Evolutionary conservation across 2,113 vertebrate genomes (phyloP), one percentile per base, ranked within the genome.

Genomic region (Hemibagrus wyckioides): DNA sequence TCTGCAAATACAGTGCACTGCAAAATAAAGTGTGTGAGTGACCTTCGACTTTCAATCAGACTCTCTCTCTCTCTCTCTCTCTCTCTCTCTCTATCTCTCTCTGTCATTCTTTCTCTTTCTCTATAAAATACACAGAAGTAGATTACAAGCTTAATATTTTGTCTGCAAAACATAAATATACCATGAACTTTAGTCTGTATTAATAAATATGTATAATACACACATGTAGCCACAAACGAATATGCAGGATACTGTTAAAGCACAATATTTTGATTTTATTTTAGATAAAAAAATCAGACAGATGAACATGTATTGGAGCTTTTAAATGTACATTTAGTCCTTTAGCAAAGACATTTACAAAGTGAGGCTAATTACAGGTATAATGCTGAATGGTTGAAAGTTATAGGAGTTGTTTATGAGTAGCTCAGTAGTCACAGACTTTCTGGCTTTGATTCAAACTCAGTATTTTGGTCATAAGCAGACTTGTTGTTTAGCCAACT

Each of bases 1-100:
- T 94, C 92, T 61, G 36, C 10, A 28, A 65, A 73, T 48, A 82
- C 61, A 69, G 39, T 56, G 84, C 23, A 48, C 83, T 39, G 21
- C 25, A 87, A 90, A 85, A 65, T 54, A 90, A 84, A 88, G 28
- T 2, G 69, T 76, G 13, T 30, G 28, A 25, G 44, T 57, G 57
- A 80, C 14, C 28, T 36, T 69, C 41, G 75, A 76, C 67, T 83
- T 76, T 75, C n/a, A 50, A 30, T 52, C 57, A 82, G 30, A 82
- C 39, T 8, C 6, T 69, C 19, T 13, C 7, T 25, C 50, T 10
- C 36, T 63, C 21, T 69, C 41, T 71, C 50, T 84, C n/a, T 67
- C 63, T 67, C 63, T 69, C 65, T 36, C 11, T 69, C 10, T 44
- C 71, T 75, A 21, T 75, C 67, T 71, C 67, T 71, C 19, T 71